Conservation (phyloP, 2,797 vertebrate genomes). For the Meriones psammophilus region DNA sequence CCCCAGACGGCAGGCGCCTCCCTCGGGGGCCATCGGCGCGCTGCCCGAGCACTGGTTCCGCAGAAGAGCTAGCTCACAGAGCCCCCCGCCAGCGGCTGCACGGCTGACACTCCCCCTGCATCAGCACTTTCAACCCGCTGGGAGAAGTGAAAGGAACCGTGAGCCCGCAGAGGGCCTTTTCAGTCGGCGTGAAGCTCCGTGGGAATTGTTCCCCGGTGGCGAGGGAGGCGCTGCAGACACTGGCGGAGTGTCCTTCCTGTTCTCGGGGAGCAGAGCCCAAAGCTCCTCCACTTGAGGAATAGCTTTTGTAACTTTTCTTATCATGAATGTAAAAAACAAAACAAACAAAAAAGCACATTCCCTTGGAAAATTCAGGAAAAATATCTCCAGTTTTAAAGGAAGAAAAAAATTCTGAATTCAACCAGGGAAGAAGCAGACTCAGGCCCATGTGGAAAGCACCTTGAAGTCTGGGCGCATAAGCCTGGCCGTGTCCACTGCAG, state of each 20-base stretch:
- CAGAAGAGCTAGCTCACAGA: neutral
- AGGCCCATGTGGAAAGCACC: too few species aligned
- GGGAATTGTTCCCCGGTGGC: neutral
- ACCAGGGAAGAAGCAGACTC: neutral
- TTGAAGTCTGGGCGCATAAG: neutral
- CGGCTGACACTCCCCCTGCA: neutral
- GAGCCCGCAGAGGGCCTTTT: neutral
- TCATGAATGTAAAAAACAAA: too few species aligned
- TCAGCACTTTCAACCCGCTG: neutral
- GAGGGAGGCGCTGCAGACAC: fast-evolving
- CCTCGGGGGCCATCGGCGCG: too few species aligned
- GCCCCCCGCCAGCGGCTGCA: neutral
- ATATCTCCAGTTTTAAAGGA: too few species aligned
- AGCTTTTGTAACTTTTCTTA: neutral
- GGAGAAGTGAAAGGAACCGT: neutral
- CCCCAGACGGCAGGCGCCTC: neutral
- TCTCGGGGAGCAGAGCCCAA: neutral
- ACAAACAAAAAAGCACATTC: too few species aligned
- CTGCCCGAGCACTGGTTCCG: neutral
- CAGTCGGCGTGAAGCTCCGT: fast-evolving
- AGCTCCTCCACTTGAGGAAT: neutral
- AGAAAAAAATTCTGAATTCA: neutral
- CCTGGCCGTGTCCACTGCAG: neutral
- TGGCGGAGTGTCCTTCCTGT: neutral
- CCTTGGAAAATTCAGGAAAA: too few species aligned